These are phyloP conservation scores for Coracias cyanogaster DNA, from an alignment of 2,797 vertebrate genomes.

Conservation along the genomic window DNA sequence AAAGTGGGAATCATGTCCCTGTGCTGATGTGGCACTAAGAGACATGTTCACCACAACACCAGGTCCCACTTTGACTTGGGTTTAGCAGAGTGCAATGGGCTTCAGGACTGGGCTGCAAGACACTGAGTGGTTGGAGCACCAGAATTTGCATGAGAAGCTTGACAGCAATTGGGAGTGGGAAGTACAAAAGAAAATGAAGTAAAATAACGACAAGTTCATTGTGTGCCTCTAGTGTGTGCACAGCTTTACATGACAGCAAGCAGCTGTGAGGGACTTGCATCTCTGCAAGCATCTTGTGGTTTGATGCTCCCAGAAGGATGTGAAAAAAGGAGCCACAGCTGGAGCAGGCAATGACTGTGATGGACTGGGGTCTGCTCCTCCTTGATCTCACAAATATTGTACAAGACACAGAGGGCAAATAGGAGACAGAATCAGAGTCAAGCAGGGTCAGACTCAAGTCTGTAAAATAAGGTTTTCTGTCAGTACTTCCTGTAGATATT, in stretches of 20 bases:
- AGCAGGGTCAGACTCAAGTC: background rate
- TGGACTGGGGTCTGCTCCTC: background rate
- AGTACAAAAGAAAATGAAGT: background rate
- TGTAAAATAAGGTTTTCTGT: background rate
- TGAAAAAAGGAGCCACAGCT: background rate
- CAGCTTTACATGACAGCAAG: background rate
- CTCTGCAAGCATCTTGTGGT: background rate
- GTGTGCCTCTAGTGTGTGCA: background rate
- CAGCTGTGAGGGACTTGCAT: background rate
- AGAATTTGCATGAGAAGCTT: background rate
- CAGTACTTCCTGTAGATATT: background rate
- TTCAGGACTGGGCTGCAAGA: background rate
- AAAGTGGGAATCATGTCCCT: background rate
- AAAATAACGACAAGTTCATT: background rate
- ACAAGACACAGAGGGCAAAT: background rate
- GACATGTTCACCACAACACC: rapidly evolving
- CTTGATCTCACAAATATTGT: background rate
- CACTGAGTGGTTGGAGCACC: background rate
- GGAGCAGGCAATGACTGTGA: background rate
- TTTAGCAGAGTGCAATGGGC: background rate
- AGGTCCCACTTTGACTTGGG: background rate
- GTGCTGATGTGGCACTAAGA: background rate
- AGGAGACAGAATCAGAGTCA: background rate
- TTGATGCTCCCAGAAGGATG: background rate
- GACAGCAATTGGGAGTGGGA: background rate